Percentiles rank a stretch among this genome's conserved stretches.
Evolutionary conservation across 1,140 invertebrate species (phyloP).

Genomic region (Radopholus similis): DNA sequence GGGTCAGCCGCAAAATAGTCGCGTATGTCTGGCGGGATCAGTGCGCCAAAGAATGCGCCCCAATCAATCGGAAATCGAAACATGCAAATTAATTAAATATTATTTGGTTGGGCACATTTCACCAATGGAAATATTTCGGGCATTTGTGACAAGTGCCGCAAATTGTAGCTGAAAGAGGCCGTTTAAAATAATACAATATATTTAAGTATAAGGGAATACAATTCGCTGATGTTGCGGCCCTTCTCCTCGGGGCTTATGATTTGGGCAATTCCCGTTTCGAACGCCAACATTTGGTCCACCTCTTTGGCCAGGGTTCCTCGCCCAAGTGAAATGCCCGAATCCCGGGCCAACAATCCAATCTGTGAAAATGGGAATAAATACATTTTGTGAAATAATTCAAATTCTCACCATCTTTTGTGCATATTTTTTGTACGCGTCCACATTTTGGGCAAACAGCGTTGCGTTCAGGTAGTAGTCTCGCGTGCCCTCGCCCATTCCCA

Average conservation of each 20-base stretch:
- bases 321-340: conserved; percentile 29
- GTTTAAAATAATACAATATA: too few relatives aligned
- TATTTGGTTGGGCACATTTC: too few relatives aligned
- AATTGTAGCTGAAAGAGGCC: neutral
- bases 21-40: conserved; percentile 45
- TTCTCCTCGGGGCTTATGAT: conserved; percentile 52
- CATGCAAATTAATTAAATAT: too few relatives aligned
- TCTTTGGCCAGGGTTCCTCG: conserved; percentile 32
- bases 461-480: conserved; percentile 58
- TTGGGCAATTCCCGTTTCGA: conserved; percentile 50
- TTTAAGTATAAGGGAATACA: too few relatives aligned
- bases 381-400: neutral
- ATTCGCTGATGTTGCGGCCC: conserved; percentile 42
- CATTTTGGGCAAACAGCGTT: conserved; percentile 51
- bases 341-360: conserved; percentile 40
- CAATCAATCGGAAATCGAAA: conserved; percentile 36
- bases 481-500: conserved; percentile 46
- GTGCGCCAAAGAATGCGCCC: conserved; percentile 33
- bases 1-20: conserved; percentile 43
- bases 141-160: conserved; percentile 3
- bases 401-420: conserved; percentile 27
- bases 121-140: conserved; percentile 41
- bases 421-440: conserved; percentile 49
- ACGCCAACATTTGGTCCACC: conserved; percentile 36
- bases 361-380: neutral